Evolutionary conservation across 2,797 vertebrate genomes (phyloP).

Genomic region (Pelochelys cantorii): DNA sequence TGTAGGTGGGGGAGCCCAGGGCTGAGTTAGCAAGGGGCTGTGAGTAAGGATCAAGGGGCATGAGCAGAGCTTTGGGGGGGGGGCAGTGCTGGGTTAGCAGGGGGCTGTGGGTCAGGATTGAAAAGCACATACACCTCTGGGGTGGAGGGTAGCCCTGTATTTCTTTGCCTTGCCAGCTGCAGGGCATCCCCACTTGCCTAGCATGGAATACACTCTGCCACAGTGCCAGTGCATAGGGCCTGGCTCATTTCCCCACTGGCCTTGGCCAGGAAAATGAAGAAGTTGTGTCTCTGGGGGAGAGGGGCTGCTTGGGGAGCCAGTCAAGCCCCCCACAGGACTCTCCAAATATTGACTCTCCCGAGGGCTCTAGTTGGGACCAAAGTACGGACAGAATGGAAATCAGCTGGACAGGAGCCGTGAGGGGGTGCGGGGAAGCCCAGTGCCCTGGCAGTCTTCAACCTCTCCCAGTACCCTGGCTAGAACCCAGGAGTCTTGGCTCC

Average conservation of each 20-base stretch:
- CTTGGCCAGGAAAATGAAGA: neutral
- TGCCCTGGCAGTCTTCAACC: neutral
- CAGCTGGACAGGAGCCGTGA: neutral
- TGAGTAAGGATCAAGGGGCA: neutral
- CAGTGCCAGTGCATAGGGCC: neutral
- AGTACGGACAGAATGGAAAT: neutral
- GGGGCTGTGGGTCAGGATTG: neutral
- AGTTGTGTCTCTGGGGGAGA: neutral
- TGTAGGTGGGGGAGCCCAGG: neutral
- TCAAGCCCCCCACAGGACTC: neutral
- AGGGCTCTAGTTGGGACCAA: neutral
- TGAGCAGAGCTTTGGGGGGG: neutral
- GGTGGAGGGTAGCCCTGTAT: neutral
- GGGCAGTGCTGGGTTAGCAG: neutral
- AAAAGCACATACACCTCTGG: neutral
- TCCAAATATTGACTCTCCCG: constrained; percentile 37
- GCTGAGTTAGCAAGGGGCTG: neutral
- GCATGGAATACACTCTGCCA: neutral
- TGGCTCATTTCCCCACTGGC: neutral
- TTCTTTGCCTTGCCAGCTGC: neutral
- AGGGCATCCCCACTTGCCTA: neutral
- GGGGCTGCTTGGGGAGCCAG: neutral
- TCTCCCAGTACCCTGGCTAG: neutral
- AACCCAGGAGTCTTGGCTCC: neutral
- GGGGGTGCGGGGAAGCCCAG: neutral